Percentiles rank a stretch among this genome's conserved stretches.
phyloP scores from a whole-genome alignment of 2,113 vertebrate genomes.

The Cottus gobio region DNA sequence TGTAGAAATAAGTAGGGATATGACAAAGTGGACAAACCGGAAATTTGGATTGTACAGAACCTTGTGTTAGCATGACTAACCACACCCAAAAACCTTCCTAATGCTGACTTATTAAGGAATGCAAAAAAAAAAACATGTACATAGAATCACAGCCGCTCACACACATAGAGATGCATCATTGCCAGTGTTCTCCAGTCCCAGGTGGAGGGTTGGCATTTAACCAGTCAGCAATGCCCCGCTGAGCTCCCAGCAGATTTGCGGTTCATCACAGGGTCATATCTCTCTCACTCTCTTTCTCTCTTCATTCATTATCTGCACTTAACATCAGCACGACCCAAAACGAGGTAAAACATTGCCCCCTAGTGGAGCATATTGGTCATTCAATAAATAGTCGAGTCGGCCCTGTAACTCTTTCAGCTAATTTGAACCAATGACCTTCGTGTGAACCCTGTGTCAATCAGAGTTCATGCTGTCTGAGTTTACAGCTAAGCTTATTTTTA shows the following conservation, averaged over 20 bases:
- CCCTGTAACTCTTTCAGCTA: conserved; percentile 50
- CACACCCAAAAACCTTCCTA: conserved; percentile 27
- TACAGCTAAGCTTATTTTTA: conserved; percentile 72
- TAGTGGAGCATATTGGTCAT: conserved; percentile 30
- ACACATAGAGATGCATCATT: conserved; percentile 58
- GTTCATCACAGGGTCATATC: conserved; percentile 85
- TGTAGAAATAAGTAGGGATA: conserved; percentile 16
- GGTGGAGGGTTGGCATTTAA: conserved; percentile 79
- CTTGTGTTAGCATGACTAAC: conserved; percentile 32
- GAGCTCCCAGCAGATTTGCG: conserved; percentile 77
- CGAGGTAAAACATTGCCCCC: conserved; percentile 70
- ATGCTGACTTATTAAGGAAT: conserved; percentile 18
- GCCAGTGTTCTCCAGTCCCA: conserved; percentile 67
- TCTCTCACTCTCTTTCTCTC: conserved; percentile 61
- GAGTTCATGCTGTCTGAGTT: conserved; percentile 73
- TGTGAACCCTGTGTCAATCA: conserved; percentile 70
- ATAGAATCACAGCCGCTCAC: conserved; percentile 11
- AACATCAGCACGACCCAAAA: conserved; percentile 28
- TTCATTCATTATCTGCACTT: conserved; percentile 63
- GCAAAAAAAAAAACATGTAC: conserved; percentile 39
- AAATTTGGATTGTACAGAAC: conserved; percentile 17
- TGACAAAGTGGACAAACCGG: conserved; percentile 33
- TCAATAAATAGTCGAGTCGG: not conserved
- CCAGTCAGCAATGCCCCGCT: conserved; percentile 70
- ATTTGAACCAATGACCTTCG: conserved; percentile 70